Conservation (phyloP, 2,113 vertebrate genomes). For the Cygnus buccinator region DNA sequence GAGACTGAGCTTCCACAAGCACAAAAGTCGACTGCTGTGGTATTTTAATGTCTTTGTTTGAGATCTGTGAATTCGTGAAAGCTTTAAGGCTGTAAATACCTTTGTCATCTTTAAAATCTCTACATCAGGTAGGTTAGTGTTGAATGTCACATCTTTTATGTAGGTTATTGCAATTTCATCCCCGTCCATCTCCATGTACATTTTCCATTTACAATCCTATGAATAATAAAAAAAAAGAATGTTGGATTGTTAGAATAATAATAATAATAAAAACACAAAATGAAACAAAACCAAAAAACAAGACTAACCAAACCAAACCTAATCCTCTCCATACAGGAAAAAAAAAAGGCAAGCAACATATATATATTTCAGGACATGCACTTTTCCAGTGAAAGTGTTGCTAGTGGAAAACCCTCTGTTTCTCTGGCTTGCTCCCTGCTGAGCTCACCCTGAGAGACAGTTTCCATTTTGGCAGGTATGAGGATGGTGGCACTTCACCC, state of each 20-base stretch:
- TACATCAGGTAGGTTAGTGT: slow-evolving; percentile 85
- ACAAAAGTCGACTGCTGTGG: slow-evolving; percentile 79
- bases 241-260: slow-evolving; percentile 53
- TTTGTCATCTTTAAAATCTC: slow-evolving; percentile 94
- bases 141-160: slow-evolving; percentile 97
- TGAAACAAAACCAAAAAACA: not conserved
- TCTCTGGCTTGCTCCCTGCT: not conserved
- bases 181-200: slow-evolving; percentile 98
- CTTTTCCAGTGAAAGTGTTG: not conserved
- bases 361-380: not conserved
- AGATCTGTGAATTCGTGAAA: slow-evolving; percentile 74
- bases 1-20: slow-evolving; percentile 67
- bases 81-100: slow-evolving; percentile 84
- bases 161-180: slow-evolving; percentile 95
- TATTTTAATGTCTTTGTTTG: slow-evolving; percentile 83
- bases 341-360: not conserved
- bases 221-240: slow-evolving; percentile 77
- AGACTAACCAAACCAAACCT: not conserved
- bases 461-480: not conserved
- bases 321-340: not conserved
- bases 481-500: not conserved
- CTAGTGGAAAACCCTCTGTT: not conserved
- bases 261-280: not conserved
- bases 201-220: slow-evolving; percentile 99
- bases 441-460: not conserved